Percentiles rank a stretch among this genome's conserved stretches.
These are phyloP conservation scores for Plemyria rubiginata DNA, from an alignment of 2,888 invertebrate species.

Conservation along the genomic window DNA sequence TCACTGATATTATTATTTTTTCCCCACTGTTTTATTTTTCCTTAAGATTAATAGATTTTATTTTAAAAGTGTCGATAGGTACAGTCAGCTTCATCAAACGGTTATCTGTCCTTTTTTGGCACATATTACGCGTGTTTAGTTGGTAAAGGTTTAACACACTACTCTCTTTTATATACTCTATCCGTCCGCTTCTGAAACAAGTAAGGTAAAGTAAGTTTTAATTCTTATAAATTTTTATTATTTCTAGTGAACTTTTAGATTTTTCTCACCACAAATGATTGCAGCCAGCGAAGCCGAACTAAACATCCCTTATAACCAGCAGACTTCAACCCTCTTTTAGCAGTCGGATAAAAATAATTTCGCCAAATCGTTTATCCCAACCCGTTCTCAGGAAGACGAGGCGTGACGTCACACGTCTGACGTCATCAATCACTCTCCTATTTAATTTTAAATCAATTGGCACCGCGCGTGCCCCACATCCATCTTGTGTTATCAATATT, in stretches of 20 bases:
- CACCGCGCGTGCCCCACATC: constrained; percentile 75
- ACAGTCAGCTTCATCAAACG: too few species aligned
- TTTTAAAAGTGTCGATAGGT: too few species aligned
- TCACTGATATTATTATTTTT: neutral
- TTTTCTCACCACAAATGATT: constrained; percentile 44
- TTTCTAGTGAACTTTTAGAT: too few species aligned
- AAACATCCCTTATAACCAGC: constrained; percentile 34
- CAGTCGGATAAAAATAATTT: constrained; percentile 10
- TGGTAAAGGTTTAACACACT: too few species aligned
- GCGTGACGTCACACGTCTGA: constrained; percentile 63
- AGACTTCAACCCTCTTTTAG: neutral
- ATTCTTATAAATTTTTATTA: too few species aligned
- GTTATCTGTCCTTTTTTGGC: too few species aligned
- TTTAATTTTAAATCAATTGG: constrained; percentile 83
- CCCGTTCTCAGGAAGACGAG: constrained; percentile 61
- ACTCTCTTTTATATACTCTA: too few species aligned
- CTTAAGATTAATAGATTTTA: neutral
- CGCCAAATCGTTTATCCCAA: constrained; percentile 57
- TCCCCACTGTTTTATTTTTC: neutral
- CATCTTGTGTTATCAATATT: constrained; percentile 81
- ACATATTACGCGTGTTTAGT: too few species aligned
- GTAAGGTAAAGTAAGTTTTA: too few species aligned
- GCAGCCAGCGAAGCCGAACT: constrained; percentile 43
- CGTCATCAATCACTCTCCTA: constrained; percentile 73
- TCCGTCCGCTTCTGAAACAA: too few species aligned